Conservation (phyloP, 2,113 vertebrate genomes). For the Odontophorus gujanensis region DNA sequence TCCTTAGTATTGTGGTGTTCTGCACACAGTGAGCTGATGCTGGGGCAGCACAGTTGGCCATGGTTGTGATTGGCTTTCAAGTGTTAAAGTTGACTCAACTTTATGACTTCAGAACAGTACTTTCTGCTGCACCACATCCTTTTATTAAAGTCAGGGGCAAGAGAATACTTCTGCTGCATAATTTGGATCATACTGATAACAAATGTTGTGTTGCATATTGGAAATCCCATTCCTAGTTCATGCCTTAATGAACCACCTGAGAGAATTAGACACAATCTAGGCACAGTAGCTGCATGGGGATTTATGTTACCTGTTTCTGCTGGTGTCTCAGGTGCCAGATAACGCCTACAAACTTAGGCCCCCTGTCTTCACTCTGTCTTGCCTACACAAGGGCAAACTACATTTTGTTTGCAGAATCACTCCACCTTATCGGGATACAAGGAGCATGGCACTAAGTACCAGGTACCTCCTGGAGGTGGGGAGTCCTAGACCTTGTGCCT, state of each 20-base stretch:
- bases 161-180: neutral
- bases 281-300: neutral
- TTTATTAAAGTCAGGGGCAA: neutral
- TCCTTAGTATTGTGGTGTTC: neutral
- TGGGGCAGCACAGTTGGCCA: neutral
- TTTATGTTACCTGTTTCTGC: neutral
- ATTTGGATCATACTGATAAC: neutral
- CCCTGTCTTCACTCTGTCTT: neutral
- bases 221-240: neutral
- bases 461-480: rapidly evolving
- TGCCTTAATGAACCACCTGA: neutral
- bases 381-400: neutral
- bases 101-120: neutral
- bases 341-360: rapidly evolving
- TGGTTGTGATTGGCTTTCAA: neutral
- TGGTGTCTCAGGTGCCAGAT: rapidly evolving
- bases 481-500: neutral
- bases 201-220: neutral
- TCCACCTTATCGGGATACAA: neutral
- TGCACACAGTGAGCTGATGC: neutral
- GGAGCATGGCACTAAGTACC: neutral
- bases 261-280: neutral
- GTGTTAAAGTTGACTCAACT: rapidly evolving
- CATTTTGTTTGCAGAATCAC: neutral
- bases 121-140: neutral